Conservation (phyloP, 2,113 vertebrate genomes). For the Ellobius talpinus region DNA sequence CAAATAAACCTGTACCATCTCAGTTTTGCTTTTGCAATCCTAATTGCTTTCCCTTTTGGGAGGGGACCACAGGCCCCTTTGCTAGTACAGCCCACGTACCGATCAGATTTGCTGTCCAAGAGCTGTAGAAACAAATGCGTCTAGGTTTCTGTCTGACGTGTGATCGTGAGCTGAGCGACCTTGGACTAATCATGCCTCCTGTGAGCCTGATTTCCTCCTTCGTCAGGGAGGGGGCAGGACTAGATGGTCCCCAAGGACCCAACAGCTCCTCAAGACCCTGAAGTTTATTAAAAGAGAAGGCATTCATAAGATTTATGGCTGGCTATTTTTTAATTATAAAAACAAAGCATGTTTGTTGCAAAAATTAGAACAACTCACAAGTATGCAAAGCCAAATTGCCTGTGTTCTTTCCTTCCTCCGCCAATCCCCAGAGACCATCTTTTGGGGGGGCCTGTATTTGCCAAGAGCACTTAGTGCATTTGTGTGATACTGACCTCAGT, state of each 20-base stretch:
- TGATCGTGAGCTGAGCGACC: not conserved
- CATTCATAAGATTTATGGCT: not conserved
- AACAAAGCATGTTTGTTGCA: not conserved
- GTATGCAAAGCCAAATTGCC: not conserved
- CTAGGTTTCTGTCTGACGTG: not conserved
- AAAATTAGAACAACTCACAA: constrained; percentile 29
- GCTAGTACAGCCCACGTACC: not conserved
- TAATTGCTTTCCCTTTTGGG: not conserved
- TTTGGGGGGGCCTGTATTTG: not conserved
- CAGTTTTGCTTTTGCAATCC: not conserved
- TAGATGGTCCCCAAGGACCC: not conserved
- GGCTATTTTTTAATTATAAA: constrained; percentile 39
- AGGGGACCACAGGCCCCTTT: not conserved
- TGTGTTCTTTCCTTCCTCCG: not conserved
- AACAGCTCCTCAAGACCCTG: not conserved
- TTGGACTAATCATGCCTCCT: not conserved
- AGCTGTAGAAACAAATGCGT: not conserved
- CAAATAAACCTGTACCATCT: not conserved
- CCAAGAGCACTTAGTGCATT: not conserved
- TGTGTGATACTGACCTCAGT: not conserved
- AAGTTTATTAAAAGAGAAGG: constrained; percentile 17
- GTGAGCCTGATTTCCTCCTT: not conserved
- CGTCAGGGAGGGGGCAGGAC: not conserved
- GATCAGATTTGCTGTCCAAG: not conserved
- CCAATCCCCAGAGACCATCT: not conserved